phyloP scores from a whole-genome alignment of 2,888 invertebrate species.

The Cephus nigrinus region DNA sequence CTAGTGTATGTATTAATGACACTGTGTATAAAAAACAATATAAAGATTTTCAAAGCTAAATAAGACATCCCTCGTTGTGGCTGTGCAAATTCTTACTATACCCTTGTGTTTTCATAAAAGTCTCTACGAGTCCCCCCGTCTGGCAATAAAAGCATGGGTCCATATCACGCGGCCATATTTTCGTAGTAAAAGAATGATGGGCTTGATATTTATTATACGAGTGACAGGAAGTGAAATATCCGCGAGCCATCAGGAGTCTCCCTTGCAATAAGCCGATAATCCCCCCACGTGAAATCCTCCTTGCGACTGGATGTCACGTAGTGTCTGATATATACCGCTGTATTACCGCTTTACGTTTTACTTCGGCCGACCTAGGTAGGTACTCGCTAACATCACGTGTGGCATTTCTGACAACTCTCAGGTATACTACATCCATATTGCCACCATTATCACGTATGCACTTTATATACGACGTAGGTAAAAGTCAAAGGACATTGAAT shows the following conservation, averaged over 20 bases:
- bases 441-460: too few relatives aligned
- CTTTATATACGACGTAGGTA: too few relatives aligned
- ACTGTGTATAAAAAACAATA: background rate
- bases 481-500: too few relatives aligned
- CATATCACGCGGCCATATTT: background rate
- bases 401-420: background rate
- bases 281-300: slow-evolving; percentile 34
- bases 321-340: slow-evolving; percentile 32
- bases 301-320: slow-evolving; percentile 35
- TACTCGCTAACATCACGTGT: background rate
- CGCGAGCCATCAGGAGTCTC: slow-evolving; percentile 21
- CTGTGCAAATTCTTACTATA: background rate
- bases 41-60: background rate
- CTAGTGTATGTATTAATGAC: background rate
- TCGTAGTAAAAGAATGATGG: slow-evolving; percentile 3
- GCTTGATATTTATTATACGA: background rate
- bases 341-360: slow-evolving; percentile 31
- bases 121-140: too few relatives aligned
- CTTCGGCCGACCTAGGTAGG: background rate
- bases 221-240: slow-evolving; percentile 31
- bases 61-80: background rate
- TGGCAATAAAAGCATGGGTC: too few relatives aligned
- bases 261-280: slow-evolving; percentile 43
- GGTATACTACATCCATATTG: too few relatives aligned
- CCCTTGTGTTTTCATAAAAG: background rate